A percentile compares a stretch with the other conserved stretches of the same genome.
Conservation (phyloP, 1,140 invertebrate species). For the Drosophila burlai region DNA sequence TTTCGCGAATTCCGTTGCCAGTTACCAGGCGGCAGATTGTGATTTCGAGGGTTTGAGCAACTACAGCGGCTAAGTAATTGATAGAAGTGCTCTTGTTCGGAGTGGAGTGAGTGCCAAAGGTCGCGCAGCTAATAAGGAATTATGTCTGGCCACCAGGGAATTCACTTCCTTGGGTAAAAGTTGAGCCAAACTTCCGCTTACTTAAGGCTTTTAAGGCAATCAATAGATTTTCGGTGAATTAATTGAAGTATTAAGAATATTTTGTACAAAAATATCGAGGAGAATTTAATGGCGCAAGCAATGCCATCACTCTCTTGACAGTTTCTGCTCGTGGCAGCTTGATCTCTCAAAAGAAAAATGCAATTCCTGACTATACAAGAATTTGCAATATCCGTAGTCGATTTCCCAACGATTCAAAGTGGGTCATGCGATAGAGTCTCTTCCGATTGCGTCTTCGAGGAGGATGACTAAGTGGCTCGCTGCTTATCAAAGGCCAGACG, state of each 20-base stretch:
- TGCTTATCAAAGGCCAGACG: slow-evolving; percentile 33
- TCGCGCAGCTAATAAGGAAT: slow-evolving; percentile 25
- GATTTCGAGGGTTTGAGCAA: slow-evolving; percentile 35
- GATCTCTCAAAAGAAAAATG: background rate
- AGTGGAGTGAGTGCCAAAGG: slow-evolving; percentile 16
- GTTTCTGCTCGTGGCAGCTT: background rate
- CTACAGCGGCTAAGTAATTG: slow-evolving; percentile 34
- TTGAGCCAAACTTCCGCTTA: background rate
- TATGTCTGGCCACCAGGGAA: slow-evolving; percentile 18
- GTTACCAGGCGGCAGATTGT: slow-evolving; percentile 33
- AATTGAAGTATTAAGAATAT: background rate
- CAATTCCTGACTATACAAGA: background rate
- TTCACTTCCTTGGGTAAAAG: background rate
- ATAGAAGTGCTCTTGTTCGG: slow-evolving; percentile 25
- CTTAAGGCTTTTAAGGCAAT: background rate
- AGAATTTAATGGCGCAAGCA: background rate
- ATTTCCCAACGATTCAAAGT: background rate
- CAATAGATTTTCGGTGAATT: background rate
- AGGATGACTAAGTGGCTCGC: slow-evolving; percentile 27
- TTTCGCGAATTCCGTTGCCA: background rate
- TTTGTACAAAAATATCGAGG: too few species aligned
- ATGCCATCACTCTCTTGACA: too few species aligned
- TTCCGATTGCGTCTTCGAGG: slow-evolving; percentile 14
- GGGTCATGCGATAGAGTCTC: slow-evolving; percentile 12
- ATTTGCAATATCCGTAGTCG: background rate